Conservation (phyloP, 2,797 vertebrate genomes). For the Delichon dasypus region DNA sequence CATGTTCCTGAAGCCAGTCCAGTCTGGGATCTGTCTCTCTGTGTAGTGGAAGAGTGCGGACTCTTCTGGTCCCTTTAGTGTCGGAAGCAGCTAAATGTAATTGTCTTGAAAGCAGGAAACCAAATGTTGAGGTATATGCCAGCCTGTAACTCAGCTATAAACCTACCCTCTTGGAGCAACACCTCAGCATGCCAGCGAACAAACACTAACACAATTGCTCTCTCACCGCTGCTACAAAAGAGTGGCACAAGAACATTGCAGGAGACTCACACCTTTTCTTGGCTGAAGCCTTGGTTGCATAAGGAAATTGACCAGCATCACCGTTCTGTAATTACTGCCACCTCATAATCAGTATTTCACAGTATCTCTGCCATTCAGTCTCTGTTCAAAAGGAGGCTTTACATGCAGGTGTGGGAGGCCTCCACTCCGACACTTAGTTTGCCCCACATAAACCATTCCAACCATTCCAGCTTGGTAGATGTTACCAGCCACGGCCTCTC, state of each 20-base stretch:
- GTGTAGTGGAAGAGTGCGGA: not conserved
- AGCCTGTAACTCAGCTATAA: not conserved
- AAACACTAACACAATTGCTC: not conserved
- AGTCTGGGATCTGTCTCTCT: not conserved
- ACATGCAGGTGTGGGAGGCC: not conserved
- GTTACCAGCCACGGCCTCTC: not conserved
- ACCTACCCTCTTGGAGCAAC: not conserved
- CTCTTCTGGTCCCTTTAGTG: not conserved
- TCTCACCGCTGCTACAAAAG: not conserved
- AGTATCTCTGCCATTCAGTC: not conserved
- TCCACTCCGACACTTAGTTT: not conserved
- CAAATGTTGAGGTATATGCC: not conserved
- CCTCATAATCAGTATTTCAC: not conserved
- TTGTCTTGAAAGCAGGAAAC: not conserved
- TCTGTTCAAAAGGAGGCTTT: not conserved
- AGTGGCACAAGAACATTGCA: not conserved
- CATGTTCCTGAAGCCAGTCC: not conserved
- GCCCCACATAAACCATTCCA: not conserved
- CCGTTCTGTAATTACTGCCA: fast-evolving
- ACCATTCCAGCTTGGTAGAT: not conserved
- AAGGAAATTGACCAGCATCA: not conserved
- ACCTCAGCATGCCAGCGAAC: not conserved
- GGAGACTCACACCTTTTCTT: not conserved
- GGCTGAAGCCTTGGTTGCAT: not conserved
- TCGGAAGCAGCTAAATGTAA: not conserved